Evolutionary conservation across 2,113 vertebrate species (phyloP).

Genomic region (Gulo gulo): DNA sequence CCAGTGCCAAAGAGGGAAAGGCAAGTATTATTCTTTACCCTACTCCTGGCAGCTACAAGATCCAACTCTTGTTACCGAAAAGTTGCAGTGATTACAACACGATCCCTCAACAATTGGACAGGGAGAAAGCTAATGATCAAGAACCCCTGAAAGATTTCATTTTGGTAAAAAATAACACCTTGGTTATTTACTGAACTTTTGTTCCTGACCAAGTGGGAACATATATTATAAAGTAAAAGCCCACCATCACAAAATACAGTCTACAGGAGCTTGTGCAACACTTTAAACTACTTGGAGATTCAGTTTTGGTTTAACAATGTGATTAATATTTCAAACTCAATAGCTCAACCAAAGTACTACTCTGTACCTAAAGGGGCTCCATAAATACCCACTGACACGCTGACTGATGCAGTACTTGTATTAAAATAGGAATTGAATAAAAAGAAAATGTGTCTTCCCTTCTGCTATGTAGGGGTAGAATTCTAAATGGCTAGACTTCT

Average conservation of each 20-base stretch:
- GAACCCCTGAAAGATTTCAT: constrained; percentile 57
- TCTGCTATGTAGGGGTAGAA: constrained; percentile 43
- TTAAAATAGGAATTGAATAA: constrained; percentile 66
- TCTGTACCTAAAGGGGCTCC: constrained; percentile 63
- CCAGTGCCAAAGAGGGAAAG: constrained; percentile 46
- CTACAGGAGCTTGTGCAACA: constrained; percentile 52
- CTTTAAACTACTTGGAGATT: constrained; percentile 66
- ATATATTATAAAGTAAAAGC: constrained; percentile 68
- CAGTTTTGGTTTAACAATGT: constrained; percentile 76
- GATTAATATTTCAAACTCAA: constrained; percentile 78
- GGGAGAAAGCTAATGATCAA: constrained; percentile 60
- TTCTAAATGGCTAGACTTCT: constrained; percentile 56
- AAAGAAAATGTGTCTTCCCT: constrained; percentile 65
- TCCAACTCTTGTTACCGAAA: constrained; percentile 48
- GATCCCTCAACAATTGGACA: constrained; percentile 51
- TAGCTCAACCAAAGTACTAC: constrained; percentile 67
- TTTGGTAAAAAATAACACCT: constrained; percentile 67
- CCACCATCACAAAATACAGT: constrained; percentile 70
- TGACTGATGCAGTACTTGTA: constrained; percentile 54
- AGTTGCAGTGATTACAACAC: constrained; percentile 52
- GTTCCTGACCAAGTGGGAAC: constrained; percentile 56
- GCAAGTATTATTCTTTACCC: constrained; percentile 36
- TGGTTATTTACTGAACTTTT: constrained; percentile 71
- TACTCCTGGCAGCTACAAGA: constrained; percentile 20
- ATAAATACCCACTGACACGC: constrained; percentile 62